A percentile compares a stretch with the other conserved stretches of the same genome.
Evolutionary conservation across 2,888 invertebrate species (phyloP).

Genomic region (Folsomia manolachei): DNA sequence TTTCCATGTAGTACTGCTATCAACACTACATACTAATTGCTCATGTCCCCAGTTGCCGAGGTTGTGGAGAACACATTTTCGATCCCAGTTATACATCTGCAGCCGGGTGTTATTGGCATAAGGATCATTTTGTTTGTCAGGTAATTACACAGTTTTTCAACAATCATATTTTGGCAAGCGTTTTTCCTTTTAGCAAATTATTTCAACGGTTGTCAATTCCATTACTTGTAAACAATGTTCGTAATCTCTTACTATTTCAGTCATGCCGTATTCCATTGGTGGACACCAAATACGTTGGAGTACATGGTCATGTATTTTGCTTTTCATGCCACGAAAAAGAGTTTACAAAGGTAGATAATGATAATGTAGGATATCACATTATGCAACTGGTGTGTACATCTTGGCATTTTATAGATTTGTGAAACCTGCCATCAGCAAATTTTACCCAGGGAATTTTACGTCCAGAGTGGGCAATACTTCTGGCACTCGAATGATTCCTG

Average conservation of each 20-base stretch:
- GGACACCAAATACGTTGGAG: conserved; percentile 29
- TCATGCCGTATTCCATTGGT: conserved; percentile 26
- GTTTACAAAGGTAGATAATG: conserved; percentile 23
- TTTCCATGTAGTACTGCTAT: conserved; percentile 32
- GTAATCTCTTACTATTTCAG: too few relatives aligned
- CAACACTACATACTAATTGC: conserved; percentile 27
- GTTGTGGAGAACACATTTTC: conserved; percentile 30
- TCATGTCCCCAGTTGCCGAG: conserved; percentile 29
- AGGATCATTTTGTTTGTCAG: conserved; percentile 28
- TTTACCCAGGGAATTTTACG: conserved; percentile 24
- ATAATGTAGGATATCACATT: background rate
- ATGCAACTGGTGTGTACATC: conserved; percentile 9
- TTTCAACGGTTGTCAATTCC: too few relatives aligned
- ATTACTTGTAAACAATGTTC: too few relatives aligned
- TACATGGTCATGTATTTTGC: conserved; percentile 14
- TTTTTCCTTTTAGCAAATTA: too few relatives aligned
- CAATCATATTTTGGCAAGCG: too few relatives aligned
- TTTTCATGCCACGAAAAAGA: conserved; percentile 31
- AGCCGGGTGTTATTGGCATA: conserved; percentile 32
- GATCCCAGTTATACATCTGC: conserved; percentile 33
- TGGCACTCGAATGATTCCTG: conserved; percentile 36
- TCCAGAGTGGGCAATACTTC: conserved; percentile 28
- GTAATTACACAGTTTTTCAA: too few relatives aligned
- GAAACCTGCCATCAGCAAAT: conserved; percentile 22
- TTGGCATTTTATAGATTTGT: conserved; percentile 20